Conservation (phyloP, 1,140 invertebrate genomes). For the Drosophila lowei region DNA sequence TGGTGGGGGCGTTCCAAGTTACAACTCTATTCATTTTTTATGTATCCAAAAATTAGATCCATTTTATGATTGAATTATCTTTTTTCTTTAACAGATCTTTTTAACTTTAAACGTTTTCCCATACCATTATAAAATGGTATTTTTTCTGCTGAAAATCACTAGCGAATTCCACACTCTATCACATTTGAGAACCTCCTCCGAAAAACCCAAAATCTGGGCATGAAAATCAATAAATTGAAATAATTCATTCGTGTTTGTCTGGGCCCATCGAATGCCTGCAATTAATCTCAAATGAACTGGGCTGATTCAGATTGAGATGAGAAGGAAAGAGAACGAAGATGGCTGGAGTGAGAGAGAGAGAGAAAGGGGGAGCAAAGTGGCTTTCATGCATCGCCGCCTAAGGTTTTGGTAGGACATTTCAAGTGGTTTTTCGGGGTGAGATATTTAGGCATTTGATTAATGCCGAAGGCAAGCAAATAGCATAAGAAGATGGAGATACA, state of each 20-base stretch:
- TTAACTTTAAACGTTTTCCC: no score
- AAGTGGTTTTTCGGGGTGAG: slow-evolving; percentile 6
- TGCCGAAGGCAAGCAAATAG: slow-evolving; percentile 38
- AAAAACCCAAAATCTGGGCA: background rate
- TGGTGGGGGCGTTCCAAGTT: no score
- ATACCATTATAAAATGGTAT: no score
- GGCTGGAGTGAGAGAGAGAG: background rate
- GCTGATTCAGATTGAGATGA: slow-evolving; percentile 41
- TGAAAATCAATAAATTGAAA: slow-evolving; percentile 60
- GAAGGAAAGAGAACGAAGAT: background rate
- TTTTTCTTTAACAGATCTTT: no score
- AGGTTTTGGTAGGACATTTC: slow-evolving; percentile 38
- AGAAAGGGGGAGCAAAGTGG: slow-evolving; percentile 10
- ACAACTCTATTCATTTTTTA: no score
- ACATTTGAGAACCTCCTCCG: no score
- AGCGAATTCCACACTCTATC: no score
- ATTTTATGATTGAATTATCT: no score
- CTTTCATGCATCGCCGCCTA: slow-evolving; percentile 58
- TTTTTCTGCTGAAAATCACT: no score
- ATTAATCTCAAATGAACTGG: slow-evolving; percentile 73
- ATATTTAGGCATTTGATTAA: slow-evolving; percentile 64
- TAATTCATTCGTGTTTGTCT: slow-evolving; percentile 56
- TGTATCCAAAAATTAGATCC: no score
- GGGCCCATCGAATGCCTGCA: slow-evolving; percentile 26
- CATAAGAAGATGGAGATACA: slow-evolving; percentile 6